Percentiles rank a stretch among this genome's conserved stretches.
Conservation (phyloP, 1,140 invertebrate species). For the Zaprionus ornatus region DNA sequence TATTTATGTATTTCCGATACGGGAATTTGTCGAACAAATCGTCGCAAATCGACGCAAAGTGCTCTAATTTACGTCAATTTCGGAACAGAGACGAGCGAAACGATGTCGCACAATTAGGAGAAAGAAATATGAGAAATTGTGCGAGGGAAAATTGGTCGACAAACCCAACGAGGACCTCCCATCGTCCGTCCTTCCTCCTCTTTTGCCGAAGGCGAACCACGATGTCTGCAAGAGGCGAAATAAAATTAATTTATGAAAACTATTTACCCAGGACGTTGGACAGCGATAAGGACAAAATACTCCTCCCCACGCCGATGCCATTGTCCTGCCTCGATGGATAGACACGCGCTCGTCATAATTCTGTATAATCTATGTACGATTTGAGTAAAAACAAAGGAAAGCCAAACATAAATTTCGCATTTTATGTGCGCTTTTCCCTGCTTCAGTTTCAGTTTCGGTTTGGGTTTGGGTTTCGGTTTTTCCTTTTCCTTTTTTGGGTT, state of each 20-base stretch:
- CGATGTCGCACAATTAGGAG: conserved; percentile 68
- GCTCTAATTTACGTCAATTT: conserved; percentile 78
- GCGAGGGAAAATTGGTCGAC: conserved; percentile 40
- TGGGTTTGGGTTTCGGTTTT: conserved; percentile 13
- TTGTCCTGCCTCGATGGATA: conserved; percentile 74
- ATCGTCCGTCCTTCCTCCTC: background rate
- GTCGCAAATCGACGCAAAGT: conserved; percentile 75
- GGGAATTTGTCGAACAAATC: conserved; percentile 57
- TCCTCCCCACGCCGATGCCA: conserved; percentile 33
- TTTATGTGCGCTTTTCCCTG: conserved; percentile 74
- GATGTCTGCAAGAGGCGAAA: conserved; percentile 66
- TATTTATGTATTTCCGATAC: conserved; percentile 71
- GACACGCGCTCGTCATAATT: conserved; percentile 81
- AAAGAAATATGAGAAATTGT: conserved; percentile 66
- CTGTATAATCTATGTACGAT: conserved; percentile 83
- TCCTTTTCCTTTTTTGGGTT: conserved; percentile 30
- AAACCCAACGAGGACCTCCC: background rate
- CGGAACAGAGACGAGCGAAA: conserved; percentile 50
- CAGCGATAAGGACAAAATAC: conserved; percentile 51
- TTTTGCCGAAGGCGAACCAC: background rate
- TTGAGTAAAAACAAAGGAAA: conserved; percentile 82
- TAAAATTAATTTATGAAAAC: conserved; percentile 83
- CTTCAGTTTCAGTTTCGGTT: conserved; percentile 33
- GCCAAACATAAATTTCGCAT: conserved; percentile 81
- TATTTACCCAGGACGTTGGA: conserved; percentile 65